Percentiles rank a stretch among this genome's conserved stretches.
Conservation (phyloP, 2,113 vertebrate species). For the Setophaga petechia region DNA sequence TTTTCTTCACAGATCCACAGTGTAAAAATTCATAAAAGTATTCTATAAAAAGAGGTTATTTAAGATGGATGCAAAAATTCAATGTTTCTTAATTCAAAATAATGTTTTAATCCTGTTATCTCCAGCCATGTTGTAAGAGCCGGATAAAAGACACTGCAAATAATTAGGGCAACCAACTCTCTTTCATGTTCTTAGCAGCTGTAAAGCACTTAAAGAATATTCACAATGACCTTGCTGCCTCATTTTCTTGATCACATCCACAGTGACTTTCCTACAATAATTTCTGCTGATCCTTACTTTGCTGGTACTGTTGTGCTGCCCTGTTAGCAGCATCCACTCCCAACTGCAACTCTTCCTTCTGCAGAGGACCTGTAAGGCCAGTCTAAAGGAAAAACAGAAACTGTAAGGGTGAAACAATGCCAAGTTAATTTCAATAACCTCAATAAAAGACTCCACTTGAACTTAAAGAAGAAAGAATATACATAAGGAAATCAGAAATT, state of each 20-base stretch:
- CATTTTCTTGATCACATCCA: neutral
- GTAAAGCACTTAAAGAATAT: neutral
- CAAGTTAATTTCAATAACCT: neutral
- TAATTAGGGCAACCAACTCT: neutral
- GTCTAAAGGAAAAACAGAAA: constrained; percentile 54
- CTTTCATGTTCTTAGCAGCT: neutral
- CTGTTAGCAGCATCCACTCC: constrained; percentile 87
- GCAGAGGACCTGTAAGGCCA: constrained; percentile 79
- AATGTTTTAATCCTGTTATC: neutral
- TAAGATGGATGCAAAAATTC: neutral
- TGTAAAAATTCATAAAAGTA: neutral
- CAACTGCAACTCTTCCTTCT: constrained; percentile 90
- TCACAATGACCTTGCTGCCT: neutral
- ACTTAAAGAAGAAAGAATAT: neutral
- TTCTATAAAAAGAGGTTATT: neutral
- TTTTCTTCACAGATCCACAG: neutral
- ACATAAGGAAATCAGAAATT: neutral
- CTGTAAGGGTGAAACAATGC: neutral
- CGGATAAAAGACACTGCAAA: neutral
- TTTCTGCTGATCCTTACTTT: constrained; percentile 75
- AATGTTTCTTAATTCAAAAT: neutral
- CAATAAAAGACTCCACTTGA: neutral
- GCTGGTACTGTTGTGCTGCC: constrained; percentile 81
- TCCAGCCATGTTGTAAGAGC: neutral
- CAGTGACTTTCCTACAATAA: neutral